Conservation (phyloP, 2,113 vertebrate species). For the Albula glossodonta region DNA sequence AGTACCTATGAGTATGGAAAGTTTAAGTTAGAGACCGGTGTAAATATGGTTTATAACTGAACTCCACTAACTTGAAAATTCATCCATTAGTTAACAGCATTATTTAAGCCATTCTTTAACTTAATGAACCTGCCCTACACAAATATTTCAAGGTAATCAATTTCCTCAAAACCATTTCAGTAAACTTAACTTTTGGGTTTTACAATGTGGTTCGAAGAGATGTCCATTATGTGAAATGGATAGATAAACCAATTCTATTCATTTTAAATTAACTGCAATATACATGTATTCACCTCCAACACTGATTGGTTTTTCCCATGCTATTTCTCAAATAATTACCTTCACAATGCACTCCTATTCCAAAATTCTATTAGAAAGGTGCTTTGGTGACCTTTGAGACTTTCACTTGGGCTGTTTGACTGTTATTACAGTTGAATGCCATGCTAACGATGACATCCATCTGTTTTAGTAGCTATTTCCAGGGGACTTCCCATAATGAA, state of each 20-base stretch:
- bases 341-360: background rate
- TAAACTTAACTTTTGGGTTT: no score
- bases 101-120: no score
- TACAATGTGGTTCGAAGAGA: background rate
- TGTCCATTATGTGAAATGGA: background rate
- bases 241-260: background rate
- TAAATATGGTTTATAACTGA: no score
- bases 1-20: no score
- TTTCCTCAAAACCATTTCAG: no score
- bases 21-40: no score
- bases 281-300: background rate
- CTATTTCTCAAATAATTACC: background rate
- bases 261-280: background rate
- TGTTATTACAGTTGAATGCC: background rate
- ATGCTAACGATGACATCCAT: background rate
- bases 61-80: no score
- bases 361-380: background rate
- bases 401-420: slow-evolving; percentile 54
- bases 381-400: slow-evolving; percentile 52
- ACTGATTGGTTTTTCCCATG: background rate
- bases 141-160: no score
- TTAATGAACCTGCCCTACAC: no score
- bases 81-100: no score
- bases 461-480: background rate
- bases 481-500: background rate